These are phyloP conservation scores for Hesperia comma DNA, from an alignment of 2,888 invertebrate species.

Conservation along the genomic window DNA sequence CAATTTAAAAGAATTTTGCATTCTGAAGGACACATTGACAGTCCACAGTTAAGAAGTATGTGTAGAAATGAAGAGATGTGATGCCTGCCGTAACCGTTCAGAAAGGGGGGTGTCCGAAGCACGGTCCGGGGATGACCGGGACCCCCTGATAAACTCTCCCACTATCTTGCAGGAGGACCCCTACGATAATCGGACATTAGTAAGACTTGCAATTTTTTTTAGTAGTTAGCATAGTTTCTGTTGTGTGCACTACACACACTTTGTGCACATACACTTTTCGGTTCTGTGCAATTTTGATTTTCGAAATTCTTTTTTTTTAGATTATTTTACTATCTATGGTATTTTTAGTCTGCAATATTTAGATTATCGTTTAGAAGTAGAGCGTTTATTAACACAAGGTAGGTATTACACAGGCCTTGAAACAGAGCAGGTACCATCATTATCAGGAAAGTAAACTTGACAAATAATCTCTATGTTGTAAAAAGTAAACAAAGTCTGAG, in stretches of 20 bases:
- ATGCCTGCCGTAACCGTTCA: conserved; percentile 70
- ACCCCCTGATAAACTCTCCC: conserved; percentile 70
- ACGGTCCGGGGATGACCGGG: conserved; percentile 59
- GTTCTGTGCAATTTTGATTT: conserved; percentile 30
- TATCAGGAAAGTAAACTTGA: conserved; percentile 41
- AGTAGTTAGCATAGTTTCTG: conserved; percentile 57
- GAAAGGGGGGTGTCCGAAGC: conserved; percentile 61
- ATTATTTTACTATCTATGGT: conserved; percentile 28
- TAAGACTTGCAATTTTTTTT: conserved; percentile 60
- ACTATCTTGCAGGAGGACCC: conserved; percentile 68
- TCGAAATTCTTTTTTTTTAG: conserved; percentile 5
- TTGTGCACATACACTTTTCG: conserved; percentile 39
- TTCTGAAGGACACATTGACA: conserved; percentile 66
- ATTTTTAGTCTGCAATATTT: conserved; percentile 29
- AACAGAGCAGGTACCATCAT: conserved; percentile 6
- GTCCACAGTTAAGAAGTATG: conserved; percentile 79
- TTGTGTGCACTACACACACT: conserved; percentile 45
- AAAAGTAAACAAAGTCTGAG: conserved; percentile 60
- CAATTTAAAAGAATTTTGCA: conserved; percentile 15
- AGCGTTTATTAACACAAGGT: conserved; percentile 12
- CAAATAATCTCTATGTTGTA: conserved; percentile 47
- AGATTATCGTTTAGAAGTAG: conserved; percentile 31
- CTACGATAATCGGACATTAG: conserved; percentile 68
- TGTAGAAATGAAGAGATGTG: conserved; percentile 79
- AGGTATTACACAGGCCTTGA: conserved; percentile 22